These are phyloP conservation scores for Sebastes melanostomus DNA, from an alignment of 2,797 vertebrate species.

Conservation along the genomic window DNA sequence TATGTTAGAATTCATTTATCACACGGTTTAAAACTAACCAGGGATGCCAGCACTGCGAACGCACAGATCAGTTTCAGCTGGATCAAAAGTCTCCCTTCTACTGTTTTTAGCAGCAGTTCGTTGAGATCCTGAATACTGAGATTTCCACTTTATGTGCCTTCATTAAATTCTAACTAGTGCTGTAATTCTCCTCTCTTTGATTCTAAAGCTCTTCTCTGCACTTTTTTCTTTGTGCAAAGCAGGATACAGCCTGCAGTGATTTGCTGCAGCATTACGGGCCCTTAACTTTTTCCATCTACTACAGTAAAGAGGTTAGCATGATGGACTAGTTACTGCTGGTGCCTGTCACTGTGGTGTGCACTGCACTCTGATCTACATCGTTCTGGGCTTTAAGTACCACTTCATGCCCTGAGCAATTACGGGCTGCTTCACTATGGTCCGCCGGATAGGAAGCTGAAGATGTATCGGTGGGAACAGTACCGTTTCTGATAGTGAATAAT, in stretches of 20 bases:
- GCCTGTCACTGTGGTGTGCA: conserved; percentile 75
- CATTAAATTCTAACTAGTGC: conserved; percentile 66
- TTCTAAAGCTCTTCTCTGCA: conserved; percentile 52
- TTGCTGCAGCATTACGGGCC: conserved; percentile 40
- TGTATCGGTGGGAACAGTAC: conserved; percentile 62
- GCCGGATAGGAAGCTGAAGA: conserved; percentile 49
- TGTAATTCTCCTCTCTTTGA: conserved; percentile 52
- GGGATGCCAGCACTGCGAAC: conserved; percentile 1
- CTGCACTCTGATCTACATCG: conserved; percentile 73
- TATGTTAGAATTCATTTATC: conserved; percentile 33
- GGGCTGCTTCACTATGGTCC: conserved; percentile 46
- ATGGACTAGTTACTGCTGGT: conserved; percentile 65
- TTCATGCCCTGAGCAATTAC: conserved; percentile 72
- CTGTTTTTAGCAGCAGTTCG: conserved; percentile 29
- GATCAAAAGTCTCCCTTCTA: conserved; percentile 13
- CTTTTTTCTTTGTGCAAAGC: conserved; percentile 17
- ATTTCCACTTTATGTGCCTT: conserved; percentile 58
- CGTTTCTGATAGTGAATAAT: conserved; percentile 80
- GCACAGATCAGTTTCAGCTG: conserved; percentile 32
- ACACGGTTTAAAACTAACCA: conserved; percentile 29
- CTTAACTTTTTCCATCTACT: conserved; percentile 54
- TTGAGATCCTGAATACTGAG: conserved; percentile 49
- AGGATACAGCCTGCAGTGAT: conserved; percentile 45
- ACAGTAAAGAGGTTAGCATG: conserved; percentile 63
- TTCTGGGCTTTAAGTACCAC: conserved; percentile 73